These are phyloP conservation scores for Calvadosia cruxmelitensis DNA, from an alignment of 30 jellyfish, hydroid and myxozoan genomes.

Conservation along the genomic window DNA sequence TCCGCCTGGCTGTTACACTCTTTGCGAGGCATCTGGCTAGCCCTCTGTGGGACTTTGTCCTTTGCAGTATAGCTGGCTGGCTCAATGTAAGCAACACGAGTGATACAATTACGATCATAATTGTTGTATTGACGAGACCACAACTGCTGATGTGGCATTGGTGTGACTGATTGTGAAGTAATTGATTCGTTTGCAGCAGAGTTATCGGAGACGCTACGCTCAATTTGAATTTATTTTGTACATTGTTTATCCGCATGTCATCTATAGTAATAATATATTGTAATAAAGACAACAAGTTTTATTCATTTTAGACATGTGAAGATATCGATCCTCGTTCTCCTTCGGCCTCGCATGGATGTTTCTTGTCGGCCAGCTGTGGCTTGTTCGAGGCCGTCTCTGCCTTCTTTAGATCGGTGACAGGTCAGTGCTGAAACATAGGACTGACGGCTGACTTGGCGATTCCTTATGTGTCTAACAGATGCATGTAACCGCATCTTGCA, in stretches of 20 bases:
- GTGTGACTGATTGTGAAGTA: no score
- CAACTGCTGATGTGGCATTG: no score
- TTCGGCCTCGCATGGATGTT: background rate
- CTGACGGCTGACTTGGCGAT: no score
- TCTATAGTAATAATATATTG: background rate
- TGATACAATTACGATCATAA: no score
- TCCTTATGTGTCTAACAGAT: no score
- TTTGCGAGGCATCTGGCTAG: constrained; percentile 7
- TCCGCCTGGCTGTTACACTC: constrained; percentile 20
- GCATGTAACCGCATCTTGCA: no score
- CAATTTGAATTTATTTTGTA: background rate
- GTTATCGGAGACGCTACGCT: no score
- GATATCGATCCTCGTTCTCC: background rate
- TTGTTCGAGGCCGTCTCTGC: background rate
- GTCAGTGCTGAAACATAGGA: no score
- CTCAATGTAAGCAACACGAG: constrained; percentile 72
- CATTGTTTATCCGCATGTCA: background rate
- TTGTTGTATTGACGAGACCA: no score
- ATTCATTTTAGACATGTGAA: background rate
- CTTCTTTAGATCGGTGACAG: background rate
- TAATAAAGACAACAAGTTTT: background rate
- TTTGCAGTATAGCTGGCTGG: constrained; percentile 83
- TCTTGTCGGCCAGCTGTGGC: background rate
- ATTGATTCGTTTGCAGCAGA: no score
- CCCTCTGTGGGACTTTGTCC: constrained; percentile 78